Evolutionary conservation across 2,113 vertebrate species (phyloP).

Genomic region (Platichthys stellatus): DNA sequence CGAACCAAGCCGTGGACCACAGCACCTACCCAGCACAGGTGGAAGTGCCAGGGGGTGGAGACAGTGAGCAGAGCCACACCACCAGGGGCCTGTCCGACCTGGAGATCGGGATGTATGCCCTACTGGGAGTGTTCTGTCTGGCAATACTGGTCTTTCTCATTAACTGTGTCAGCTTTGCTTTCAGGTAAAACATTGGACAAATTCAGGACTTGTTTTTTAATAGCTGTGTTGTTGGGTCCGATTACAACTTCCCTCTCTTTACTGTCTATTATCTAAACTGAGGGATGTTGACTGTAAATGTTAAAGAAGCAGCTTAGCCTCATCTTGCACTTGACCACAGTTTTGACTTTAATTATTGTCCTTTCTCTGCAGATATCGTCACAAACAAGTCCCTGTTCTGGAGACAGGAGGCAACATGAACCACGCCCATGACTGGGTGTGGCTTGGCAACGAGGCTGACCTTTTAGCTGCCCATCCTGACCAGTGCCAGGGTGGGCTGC

Average conservation of each 20-base stretch:
- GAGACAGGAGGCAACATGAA: conserved; percentile 92
- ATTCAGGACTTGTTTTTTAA: too few relatives aligned
- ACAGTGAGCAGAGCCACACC: conserved; percentile 87
- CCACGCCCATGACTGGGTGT: conserved; percentile 98
- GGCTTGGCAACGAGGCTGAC: conserved; percentile 94
- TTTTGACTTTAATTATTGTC: not conserved
- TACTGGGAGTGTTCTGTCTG: conserved; percentile 95
- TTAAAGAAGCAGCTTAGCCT: not conserved
- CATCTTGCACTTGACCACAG: too few relatives aligned
- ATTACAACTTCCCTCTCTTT: too few relatives aligned
- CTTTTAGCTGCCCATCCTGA: conserved; percentile 89
- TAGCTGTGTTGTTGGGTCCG: too few relatives aligned
- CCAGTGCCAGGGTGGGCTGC: conserved; percentile 85
- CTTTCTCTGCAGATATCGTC: conserved; percentile 83
- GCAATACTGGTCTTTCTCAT: conserved; percentile 97
- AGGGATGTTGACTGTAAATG: not conserved
- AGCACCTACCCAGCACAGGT: conserved; percentile 87
- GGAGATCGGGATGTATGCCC: conserved; percentile 98
- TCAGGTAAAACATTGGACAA: conserved; percentile 78
- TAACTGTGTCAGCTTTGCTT: conserved; percentile 97
- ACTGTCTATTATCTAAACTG: too few relatives aligned
- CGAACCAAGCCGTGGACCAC: conserved; percentile 81
- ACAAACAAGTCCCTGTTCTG: conserved; percentile 92
- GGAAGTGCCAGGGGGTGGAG: conserved; percentile 82
- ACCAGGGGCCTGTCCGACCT: conserved; percentile 90